Base-by-base conservation (phyloP, 2,113 vertebrate genomes). In the Pelecanus crispus region DNA sequence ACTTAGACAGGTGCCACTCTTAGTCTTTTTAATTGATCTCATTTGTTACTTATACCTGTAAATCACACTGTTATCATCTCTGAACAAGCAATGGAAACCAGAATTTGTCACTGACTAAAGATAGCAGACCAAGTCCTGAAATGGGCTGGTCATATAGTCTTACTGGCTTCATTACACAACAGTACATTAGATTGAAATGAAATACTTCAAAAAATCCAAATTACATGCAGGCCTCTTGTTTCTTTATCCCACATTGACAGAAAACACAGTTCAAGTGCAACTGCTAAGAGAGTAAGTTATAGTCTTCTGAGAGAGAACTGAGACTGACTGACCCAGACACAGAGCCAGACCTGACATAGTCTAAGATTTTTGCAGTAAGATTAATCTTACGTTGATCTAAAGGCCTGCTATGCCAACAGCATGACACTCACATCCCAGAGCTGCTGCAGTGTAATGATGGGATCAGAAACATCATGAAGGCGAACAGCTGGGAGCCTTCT, bases 21-120 rank as follows among this genome's bases (percentile, higher is more conserved):
- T 96, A 96, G 98, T 98, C 98, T 98, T 98, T 98, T 99, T 99
- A 99, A 99, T 99, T 99, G 98, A 99, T 99, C 98, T 99, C 98
- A 99, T 99, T 99, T 99, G 99, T 99, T 99, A 99, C 98, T 98
- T 98, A 99, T 99, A 99, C 98, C 98, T 98, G 98, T 98, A 98
- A 98, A 99, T 99, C 98, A 98, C 98, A 98, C 98, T 97, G 97
- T 98, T 98, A 99, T 99, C 98, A 97, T 98, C 89, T 96, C 90
- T 50, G 85, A 97, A 98, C 97, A 97, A 98, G 97, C 98, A 98
- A 98, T 97, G 94, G 97, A 98, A 98, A 98, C 96, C 97, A 96
- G 96, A 97, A 95, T 96, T 98, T 98, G 98, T 98, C 98, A 97
- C 90, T 96, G 96, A 95, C 91, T 96, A 81, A 95, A 97, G 97